Percentiles rank a stretch among this genome's conserved stretches.
Conservation (phyloP, 2,888 invertebrate species). For the Nomada hirtipes region DNA sequence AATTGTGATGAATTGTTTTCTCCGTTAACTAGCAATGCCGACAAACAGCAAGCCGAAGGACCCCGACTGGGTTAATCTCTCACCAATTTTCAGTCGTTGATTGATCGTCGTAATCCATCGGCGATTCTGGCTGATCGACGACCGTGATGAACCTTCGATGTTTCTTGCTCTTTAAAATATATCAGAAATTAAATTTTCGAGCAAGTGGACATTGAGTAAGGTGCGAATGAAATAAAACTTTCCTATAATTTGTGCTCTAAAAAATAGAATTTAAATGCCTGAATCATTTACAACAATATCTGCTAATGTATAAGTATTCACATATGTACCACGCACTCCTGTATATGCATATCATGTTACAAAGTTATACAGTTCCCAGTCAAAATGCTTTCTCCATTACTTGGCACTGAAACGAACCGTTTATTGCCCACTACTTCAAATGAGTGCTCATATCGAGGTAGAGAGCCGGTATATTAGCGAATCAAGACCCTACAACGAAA, state of each 20-base stretch:
- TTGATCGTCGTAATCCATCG: conserved; percentile 70
- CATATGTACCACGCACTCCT: not conserved
- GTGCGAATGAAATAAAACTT: conserved; percentile 20
- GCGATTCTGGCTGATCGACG: conserved; percentile 39
- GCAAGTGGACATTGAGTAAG: not conserved
- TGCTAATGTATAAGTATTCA: conserved; percentile 33
- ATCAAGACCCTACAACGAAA: conserved; percentile 2
- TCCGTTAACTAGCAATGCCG: conserved; percentile 70
- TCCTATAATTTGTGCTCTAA: conserved; percentile 11
- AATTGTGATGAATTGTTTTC: conserved; percentile 76
- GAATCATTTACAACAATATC: conserved; percentile 38
- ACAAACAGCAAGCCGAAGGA: conserved; percentile 69
- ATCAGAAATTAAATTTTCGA: not conserved
- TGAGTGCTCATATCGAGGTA: conserved; percentile 31
- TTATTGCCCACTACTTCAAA: not conserved
- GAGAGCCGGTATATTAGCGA: conserved; percentile 21
- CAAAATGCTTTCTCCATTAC: conserved; percentile 5
- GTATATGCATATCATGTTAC: not conserved
- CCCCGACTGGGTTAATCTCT: conserved; percentile 75
- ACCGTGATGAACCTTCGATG: conserved; percentile 22
- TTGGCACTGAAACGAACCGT: not conserved
- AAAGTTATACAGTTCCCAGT: not conserved
- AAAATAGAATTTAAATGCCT: conserved; percentile 48
- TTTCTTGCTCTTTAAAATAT: not conserved
- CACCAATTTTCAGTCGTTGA: conserved; percentile 72